Percentiles rank a stretch among this genome's conserved stretches.
Evolutionary conservation across 2,888 invertebrate genomes (phyloP).

Genomic region (Ornithoptera priamus): DNA sequence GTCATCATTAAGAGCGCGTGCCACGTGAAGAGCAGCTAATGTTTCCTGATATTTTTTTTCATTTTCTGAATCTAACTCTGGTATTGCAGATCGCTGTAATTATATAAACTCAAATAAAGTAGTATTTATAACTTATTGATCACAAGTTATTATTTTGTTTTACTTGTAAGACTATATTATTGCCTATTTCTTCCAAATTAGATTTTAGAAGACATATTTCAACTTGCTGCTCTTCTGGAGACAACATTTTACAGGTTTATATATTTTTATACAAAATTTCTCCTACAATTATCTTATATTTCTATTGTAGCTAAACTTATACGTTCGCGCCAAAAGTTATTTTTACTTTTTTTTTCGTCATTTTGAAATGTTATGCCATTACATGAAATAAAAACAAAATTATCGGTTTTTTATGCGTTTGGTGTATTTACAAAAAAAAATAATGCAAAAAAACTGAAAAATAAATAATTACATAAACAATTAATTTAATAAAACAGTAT

Average conservation of each 20-base stretch:
- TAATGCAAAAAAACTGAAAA: too few species aligned
- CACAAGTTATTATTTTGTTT: background rate
- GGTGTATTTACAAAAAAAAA: too few species aligned
- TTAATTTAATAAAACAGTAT: too few species aligned
- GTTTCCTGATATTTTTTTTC: conserved; percentile 56
- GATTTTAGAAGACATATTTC: conserved; percentile 64
- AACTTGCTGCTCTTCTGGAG: conserved; percentile 62
- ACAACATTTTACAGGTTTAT: conserved; percentile 49
- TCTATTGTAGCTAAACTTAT: background rate
- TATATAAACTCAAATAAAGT: background rate
- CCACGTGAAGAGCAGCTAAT: conserved; percentile 46
- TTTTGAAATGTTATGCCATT: background rate
- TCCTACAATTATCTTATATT: background rate
- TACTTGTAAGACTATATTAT: conserved; percentile 58
- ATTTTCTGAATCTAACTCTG: conserved; percentile 57
- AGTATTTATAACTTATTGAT: background rate
- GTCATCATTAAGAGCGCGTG: conserved; percentile 51
- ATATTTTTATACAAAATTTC: background rate
- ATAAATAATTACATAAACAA: too few species aligned
- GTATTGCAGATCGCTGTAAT: conserved; percentile 52
- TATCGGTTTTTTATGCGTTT: too few species aligned
- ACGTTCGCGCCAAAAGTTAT: background rate
- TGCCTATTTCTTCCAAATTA: conserved; percentile 61
- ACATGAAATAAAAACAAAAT: background rate
- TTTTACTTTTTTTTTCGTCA: background rate